Evolutionary conservation across 2,113 vertebrate species (phyloP), one percentile per base, ranked within the genome.

Genomic region (Hemiscyllium ocellatum): DNA sequence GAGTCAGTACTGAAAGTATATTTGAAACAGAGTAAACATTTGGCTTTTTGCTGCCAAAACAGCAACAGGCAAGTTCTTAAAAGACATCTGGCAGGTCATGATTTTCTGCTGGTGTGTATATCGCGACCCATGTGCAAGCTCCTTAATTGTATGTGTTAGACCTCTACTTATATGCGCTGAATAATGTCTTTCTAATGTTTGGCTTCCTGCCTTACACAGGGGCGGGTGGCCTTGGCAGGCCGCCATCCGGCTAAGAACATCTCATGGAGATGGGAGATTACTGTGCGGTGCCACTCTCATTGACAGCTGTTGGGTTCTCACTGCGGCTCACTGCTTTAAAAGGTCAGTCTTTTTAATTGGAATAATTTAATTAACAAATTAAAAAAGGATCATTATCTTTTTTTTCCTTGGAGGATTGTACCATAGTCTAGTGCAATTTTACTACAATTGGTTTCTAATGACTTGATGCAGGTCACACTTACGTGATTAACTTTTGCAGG

Each of bases 181-280:
- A 52, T 72, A 52, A 95, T 72, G 93, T 33, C 42, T 52, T 95
- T 70, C 52, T 72, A 95, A 95, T 95, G 94, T 95, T 95, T 95
- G 94, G 68, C 94, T 95, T 95, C 69, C 94, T 95, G 94, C 69
- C 94, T 95, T 95, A 76, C 94, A 95, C 69, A 99, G 99, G 96
- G 99, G 99, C 0, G 98, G 99, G 69, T 99, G 99, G 99, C 99
- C 99, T 0, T 99, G 99, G 99, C 99, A 99, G 97, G 98, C 98
- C 69, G 98, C 99, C 0, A 97, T 99, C 76, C 98, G 99, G 50
- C 96, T 99, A 86, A 98, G 98, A 96, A 98, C 98, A 4, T 97
- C 98, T 66, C 98, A 98, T 0, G 98, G 98, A 24, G 98, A 99
- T 0, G 98, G 99, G 96, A 97, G 99, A 94, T 97, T 99, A 95